Percentiles rank a stretch among this genome's conserved stretches.
Evolutionary conservation across 2,888 invertebrate species (phyloP).

Genomic region (Eilema sororculum): DNA sequence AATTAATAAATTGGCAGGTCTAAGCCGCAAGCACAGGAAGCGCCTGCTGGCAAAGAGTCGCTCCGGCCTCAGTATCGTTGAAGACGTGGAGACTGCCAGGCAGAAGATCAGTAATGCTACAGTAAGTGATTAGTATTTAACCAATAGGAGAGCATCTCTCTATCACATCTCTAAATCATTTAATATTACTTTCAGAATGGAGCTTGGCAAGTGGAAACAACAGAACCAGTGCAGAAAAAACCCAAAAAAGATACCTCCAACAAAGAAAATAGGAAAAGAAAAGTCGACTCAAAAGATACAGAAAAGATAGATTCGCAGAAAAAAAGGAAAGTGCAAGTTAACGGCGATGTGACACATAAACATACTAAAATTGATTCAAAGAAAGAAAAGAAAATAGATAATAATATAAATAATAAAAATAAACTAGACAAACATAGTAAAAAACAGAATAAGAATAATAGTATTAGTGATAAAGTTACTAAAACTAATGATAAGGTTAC

Average conservation of each 20-base stretch:
- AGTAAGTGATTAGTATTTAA: conserved; percentile 29
- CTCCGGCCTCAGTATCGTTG: conserved; percentile 71
- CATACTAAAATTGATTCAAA: conserved; percentile 32
- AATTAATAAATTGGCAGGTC: conserved; percentile 55
- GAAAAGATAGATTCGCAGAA: conserved; percentile 22
- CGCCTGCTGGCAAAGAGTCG: conserved; percentile 70
- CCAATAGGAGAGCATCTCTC: too few species aligned
- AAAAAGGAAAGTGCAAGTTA: conserved; percentile 42
- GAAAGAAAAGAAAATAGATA: background rate
- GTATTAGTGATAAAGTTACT: conserved; percentile 42
- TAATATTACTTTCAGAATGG: conserved; percentile 61
- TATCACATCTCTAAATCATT: too few species aligned
- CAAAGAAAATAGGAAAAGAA: conserved; percentile 66
- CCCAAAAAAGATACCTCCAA: conserved; percentile 56
- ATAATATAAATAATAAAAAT: conserved; percentile 23
- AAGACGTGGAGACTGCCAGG: conserved; percentile 53
- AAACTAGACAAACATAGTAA: conserved; percentile 24
- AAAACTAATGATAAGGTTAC: conserved; percentile 30
- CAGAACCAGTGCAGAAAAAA: conserved; percentile 50
- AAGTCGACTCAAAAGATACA: conserved; percentile 25
- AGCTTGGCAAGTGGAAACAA: conserved; percentile 68
- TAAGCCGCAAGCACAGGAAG: conserved; percentile 76
- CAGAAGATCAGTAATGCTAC: conserved; percentile 32
- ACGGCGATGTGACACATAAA: conserved; percentile 30
- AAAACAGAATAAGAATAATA: conserved; percentile 18